Conservation (phyloP, 2,797 vertebrate species). For the Poeciliopsis presidionis region DNA sequence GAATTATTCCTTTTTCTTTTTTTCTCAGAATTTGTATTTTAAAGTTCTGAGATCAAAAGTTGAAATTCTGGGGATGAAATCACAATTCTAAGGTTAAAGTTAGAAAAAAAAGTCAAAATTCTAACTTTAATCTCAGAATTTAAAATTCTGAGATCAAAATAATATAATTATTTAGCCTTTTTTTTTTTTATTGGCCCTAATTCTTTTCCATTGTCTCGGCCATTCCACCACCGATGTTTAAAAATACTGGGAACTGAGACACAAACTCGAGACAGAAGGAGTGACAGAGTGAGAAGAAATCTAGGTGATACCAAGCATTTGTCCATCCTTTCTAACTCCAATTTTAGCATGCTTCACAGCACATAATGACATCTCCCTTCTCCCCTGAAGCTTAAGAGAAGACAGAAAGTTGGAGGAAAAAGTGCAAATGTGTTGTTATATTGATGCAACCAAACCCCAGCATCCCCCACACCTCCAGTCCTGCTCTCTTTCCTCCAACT, state of each 20-base stretch:
- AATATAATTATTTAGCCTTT: no score
- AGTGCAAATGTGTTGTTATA: conserved; percentile 68
- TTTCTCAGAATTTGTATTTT: no score
- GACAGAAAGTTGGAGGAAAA: conserved; percentile 63
- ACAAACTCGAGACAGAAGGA: conserved; percentile 39
- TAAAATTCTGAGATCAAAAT: no score
- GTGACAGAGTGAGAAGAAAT: conserved; percentile 64
- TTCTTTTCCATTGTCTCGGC: conserved; percentile 19
- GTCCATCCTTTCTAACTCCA: conserved; percentile 58
- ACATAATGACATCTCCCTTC: conserved; percentile 79
- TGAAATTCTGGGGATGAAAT: no score
- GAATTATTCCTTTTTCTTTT: no score
- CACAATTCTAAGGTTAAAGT: no score
- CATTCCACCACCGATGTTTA: conserved; percentile 53
- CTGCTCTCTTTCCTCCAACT: conserved; percentile 6
- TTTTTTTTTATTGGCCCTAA: no score
- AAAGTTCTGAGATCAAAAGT: no score
- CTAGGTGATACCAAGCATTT: conserved; percentile 58
- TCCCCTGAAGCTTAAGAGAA: conserved; percentile 72
- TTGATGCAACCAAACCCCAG: conserved; percentile 45
- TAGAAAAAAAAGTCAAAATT: no score
- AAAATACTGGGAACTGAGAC: conserved; percentile 24
- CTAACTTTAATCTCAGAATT: no score
- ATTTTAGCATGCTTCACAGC: conserved; percentile 77
- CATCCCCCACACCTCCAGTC: no score